Evolutionary conservation across 2,888 invertebrate genomes (phyloP).

Genomic region (Ischnus inquisitorius): DNA sequence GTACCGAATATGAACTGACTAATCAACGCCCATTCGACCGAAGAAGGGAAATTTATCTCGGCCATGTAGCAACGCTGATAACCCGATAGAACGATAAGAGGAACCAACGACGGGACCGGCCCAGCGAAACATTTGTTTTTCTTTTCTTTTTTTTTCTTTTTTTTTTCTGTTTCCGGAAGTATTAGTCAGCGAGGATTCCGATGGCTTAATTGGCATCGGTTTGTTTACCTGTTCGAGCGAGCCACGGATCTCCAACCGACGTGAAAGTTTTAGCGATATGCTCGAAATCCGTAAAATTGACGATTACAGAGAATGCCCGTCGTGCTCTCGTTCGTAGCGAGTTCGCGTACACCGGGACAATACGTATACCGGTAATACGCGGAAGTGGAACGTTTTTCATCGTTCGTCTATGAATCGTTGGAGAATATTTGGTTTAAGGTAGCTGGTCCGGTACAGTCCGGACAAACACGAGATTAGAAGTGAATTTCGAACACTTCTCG

Average conservation of each 20-base stretch:
- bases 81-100: conserved; percentile 59
- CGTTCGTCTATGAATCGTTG: not conserved
- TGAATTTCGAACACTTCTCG: no score
- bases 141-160: conserved; percentile 26
- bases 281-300: conserved; percentile 45
- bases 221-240: not conserved
- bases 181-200: conserved; percentile 53
- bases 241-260: conserved; percentile 2
- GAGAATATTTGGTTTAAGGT: no score
- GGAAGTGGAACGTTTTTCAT: conserved; percentile 29
- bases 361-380: conserved; percentile 3
- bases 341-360: not conserved
- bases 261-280: conserved; percentile 30
- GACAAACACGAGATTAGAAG: no score
- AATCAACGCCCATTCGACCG: conserved; percentile 25
- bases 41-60: conserved; percentile 54
- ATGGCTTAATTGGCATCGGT: conserved; percentile 15
- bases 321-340: conserved; percentile 36
- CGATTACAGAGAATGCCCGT: conserved; percentile 26
- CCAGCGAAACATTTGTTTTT: conserved; percentile 27
- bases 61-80: conserved; percentile 63
- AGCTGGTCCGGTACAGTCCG: no score
- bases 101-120: conserved; percentile 26
- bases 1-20: conserved; percentile 40
- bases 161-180: conserved; percentile 29